Conservation (phyloP, 2,888 invertebrate genomes). For the Blera fallax region DNA sequence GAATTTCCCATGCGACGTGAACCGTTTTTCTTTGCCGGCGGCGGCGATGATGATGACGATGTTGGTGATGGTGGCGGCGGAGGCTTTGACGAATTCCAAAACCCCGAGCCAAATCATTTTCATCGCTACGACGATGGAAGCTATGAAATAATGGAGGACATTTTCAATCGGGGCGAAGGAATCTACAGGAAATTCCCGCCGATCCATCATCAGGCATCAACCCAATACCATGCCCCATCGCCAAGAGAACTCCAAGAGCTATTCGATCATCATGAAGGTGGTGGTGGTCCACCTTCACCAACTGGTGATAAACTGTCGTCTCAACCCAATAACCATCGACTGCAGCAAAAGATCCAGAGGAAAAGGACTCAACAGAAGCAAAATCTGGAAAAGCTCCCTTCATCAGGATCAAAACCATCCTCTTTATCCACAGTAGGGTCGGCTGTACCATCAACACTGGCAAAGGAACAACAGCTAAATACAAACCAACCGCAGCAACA, state of each 20-base stretch:
- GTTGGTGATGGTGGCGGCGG: slow-evolving; percentile 56
- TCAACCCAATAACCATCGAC: slow-evolving; percentile 64
- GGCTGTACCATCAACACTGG: slow-evolving; percentile 24
- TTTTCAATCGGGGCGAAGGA: slow-evolving; percentile 58
- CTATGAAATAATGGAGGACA: slow-evolving; percentile 76
- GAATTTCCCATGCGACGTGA: slow-evolving; percentile 77
- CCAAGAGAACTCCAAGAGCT: slow-evolving; percentile 77
- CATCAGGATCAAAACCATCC: slow-evolving; percentile 51
- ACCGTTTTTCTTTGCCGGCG: slow-evolving; percentile 75
- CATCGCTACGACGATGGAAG: slow-evolving; percentile 60
- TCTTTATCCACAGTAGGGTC: slow-evolving; percentile 25
- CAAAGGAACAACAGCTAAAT: slow-evolving; percentile 73
- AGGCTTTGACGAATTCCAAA: slow-evolving; percentile 53
- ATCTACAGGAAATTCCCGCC: slow-evolving; percentile 62
- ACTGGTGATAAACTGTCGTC: slow-evolving; percentile 22
- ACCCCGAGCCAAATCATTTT: slow-evolving; percentile 39
- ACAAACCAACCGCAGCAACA: slow-evolving; percentile 74
- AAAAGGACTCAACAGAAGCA: slow-evolving; percentile 77
- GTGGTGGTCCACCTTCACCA: slow-evolving; percentile 35
- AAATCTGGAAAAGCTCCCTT: slow-evolving; percentile 61
- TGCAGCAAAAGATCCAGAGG: slow-evolving; percentile 79
- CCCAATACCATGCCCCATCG: slow-evolving; percentile 64
- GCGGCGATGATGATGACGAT: slow-evolving; percentile 67
- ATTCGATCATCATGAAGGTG: slow-evolving; percentile 76
- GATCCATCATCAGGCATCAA: slow-evolving; percentile 44